Evolutionary conservation across 1,140 invertebrate genomes (phyloP).

Genomic region (Hyposmocoma kahamanoa): DNA sequence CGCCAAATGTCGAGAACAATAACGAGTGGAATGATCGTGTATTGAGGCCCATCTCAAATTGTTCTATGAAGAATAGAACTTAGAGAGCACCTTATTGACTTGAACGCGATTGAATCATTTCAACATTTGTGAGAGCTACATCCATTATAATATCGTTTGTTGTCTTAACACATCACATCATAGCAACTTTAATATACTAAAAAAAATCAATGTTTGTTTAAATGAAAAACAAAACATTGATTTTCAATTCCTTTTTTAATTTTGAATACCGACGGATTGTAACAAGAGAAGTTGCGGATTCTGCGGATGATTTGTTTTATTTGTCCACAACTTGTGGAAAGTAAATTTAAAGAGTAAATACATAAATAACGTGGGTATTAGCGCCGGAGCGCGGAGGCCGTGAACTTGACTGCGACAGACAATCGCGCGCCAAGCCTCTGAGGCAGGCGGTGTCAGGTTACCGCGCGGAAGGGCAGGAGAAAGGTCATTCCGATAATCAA

Average conservation of each 20-base stretch:
- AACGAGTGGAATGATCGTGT: constrained; percentile 41
- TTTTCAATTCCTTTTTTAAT: too few relatives aligned
- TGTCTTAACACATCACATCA: constrained; percentile 6
- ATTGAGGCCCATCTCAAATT: constrained; percentile 15
- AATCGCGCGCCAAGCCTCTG: constrained; percentile 26
- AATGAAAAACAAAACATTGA: too few relatives aligned
- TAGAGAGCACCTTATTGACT: constrained; percentile 9
- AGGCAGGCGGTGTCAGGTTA: constrained; percentile 6
- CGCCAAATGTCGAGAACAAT: constrained; percentile 62
- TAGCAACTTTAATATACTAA: too few relatives aligned
- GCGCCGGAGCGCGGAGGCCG: constrained; percentile 25
- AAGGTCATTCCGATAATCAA: too few relatives aligned
- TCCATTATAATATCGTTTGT: constrained; percentile 9
- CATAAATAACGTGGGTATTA: constrained; percentile 26
- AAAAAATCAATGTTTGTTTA: too few relatives aligned
- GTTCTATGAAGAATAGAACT: constrained; percentile 7
- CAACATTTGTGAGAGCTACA: constrained; percentile 14
- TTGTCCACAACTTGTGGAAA: too few relatives aligned
- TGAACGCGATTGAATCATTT: constrained; percentile 14
- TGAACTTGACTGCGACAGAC: constrained; percentile 58
- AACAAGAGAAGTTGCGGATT: too few relatives aligned
- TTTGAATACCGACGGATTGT: too few relatives aligned
- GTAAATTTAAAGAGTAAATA: background rate
- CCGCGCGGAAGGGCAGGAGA: constrained; percentile 29
- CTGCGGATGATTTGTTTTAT: too few relatives aligned